Conservation (phyloP, 2,888 invertebrate genomes). For the Ectropis crepuscularia region DNA sequence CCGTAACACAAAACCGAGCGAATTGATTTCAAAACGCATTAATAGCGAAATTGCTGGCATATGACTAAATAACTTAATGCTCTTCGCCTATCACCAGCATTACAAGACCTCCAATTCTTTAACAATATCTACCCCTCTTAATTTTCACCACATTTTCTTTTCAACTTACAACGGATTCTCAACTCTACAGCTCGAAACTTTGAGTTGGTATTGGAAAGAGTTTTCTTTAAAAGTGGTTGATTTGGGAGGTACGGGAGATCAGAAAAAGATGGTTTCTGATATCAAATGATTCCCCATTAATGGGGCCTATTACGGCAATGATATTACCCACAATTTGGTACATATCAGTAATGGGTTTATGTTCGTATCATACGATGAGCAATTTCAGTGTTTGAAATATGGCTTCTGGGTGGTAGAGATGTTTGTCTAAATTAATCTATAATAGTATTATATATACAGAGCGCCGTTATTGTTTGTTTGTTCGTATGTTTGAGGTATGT, state of each 20-base stretch:
- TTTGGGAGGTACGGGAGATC: constrained; percentile 50
- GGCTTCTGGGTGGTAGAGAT: constrained; percentile 25
- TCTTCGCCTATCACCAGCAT: constrained; percentile 49
- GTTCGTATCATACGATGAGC: constrained; percentile 47
- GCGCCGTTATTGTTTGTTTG: too few relatives aligned
- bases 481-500: too few relatives aligned
- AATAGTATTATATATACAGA: neutral
- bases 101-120: constrained; percentile 46
- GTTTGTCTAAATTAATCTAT: constrained; percentile 12
- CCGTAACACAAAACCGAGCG: constrained; percentile 51
- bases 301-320: constrained; percentile 69
- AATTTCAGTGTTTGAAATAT: constrained; percentile 31
- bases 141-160: constrained; percentile 33
- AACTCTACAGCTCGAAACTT: neutral
- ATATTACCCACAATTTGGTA: constrained; percentile 71
- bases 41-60: constrained; percentile 69
- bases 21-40: constrained; percentile 73
- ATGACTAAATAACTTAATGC: constrained; percentile 78
- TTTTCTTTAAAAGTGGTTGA: constrained; percentile 42
- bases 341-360: constrained; percentile 67
- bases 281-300: constrained; percentile 69
- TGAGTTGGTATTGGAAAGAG: constrained; percentile 11
- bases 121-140: constrained; percentile 49
- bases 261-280: constrained; percentile 51
- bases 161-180: constrained; percentile 17